Conservation (phyloP, 2,113 vertebrate genomes). For the Fukomys damarensis region DNA sequence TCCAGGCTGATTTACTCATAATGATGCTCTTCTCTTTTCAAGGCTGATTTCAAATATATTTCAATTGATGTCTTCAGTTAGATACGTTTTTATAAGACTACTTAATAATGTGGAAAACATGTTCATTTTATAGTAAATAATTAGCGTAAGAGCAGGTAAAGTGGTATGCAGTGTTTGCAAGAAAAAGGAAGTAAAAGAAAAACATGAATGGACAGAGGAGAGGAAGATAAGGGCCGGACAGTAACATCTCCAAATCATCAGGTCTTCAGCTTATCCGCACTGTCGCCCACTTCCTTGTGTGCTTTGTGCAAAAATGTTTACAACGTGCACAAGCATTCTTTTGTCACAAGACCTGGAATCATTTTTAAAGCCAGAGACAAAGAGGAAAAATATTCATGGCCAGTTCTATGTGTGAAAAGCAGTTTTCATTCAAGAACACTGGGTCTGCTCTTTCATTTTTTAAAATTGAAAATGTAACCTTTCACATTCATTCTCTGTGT, state of each 20-base stretch:
- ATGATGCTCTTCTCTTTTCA: neutral
- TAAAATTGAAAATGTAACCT: neutral
- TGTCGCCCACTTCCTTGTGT: neutral
- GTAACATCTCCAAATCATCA: neutral
- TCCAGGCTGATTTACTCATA: neutral
- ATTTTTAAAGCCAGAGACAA: neutral
- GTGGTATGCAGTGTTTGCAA: neutral
- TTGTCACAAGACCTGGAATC: neutral
- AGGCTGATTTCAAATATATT: neutral
- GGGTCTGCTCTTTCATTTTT: neutral
- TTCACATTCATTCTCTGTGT: neutral
- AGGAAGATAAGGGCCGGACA: neutral
- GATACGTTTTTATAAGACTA: neutral
- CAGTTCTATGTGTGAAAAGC: neutral
- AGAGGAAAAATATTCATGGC: neutral
- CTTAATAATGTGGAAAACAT: neutral
- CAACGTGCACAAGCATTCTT: fast-evolving
- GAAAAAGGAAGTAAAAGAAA: neutral
- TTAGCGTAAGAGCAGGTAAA: neutral
- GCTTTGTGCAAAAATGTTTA: neutral
- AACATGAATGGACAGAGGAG: neutral
- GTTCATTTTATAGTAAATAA: neutral
- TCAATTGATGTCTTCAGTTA: neutral
- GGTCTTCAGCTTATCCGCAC: no score
- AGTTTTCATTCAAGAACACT: neutral